Percentiles rank a stretch among this genome's conserved stretches.
phyloP scores from a whole-genome alignment of 92 coral and sea anemone genomes.

The Blastomussa wellsi region DNA sequence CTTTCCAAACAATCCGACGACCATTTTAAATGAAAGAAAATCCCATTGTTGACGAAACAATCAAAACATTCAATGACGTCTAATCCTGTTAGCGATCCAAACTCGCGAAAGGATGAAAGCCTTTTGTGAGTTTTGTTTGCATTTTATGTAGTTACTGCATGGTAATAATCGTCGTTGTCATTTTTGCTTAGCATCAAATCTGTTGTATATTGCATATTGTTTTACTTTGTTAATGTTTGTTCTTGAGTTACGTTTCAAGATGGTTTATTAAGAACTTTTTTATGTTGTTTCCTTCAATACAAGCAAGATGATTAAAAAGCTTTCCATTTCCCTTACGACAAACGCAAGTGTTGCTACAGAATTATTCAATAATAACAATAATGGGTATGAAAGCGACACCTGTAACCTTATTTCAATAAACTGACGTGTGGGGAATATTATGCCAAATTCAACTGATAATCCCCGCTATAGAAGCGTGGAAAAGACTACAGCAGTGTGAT shows the following conservation, averaged over 20 bases:
- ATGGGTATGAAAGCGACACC: neutral
- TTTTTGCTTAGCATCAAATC: slow-evolving; percentile 4
- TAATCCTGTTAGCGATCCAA: neutral
- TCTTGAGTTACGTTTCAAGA: neutral
- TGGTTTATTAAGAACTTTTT: neutral
- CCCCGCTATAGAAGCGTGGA: neutral
- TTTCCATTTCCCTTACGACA: slow-evolving; percentile 2
- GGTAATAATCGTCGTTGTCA: neutral
- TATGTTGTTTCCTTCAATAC: neutral
- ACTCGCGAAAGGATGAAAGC: slow-evolving; percentile 9
- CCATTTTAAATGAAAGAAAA: neutral
- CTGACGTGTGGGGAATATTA: neutral
- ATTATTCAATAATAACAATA: neutral
- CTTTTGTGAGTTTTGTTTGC: slow-evolving; percentile 6
- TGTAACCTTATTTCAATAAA: neutral
- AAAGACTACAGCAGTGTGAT: neutral
- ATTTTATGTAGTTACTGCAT: slow-evolving; percentile 17
- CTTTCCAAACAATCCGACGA: neutral
- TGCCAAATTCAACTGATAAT: neutral
- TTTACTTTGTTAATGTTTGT: neutral
- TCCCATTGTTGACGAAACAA: slow-evolving; percentile 21
- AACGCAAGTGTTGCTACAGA: neutral
- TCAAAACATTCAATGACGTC: slow-evolving; percentile 18
- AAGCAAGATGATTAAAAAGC: neutral
- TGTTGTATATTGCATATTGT: neutral